Base-by-base conservation (phyloP, 2,113 vertebrate genomes). In the Numida meleagris region DNA sequence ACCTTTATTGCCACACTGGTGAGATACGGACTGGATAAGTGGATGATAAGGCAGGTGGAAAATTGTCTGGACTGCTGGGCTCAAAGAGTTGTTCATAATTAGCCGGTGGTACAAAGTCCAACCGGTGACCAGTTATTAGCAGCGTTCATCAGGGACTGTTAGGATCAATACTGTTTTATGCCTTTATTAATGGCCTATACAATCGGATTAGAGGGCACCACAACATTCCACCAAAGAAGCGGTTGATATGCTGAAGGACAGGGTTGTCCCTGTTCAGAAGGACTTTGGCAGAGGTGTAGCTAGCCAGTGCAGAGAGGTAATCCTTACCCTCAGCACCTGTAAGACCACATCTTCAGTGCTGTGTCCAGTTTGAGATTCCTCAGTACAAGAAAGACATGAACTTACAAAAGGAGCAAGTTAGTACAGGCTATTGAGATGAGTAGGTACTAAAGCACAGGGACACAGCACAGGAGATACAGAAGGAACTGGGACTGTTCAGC, bases 191-290 rank as follows among this genome's bases (percentile, higher is more conserved):
- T 66, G 42, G 58, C 50, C 15, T 31, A 15, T 12, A 12, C 23
- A 93, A 55, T 13, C 12, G 29, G 38, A 68, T 12, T 14, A 84
- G 61, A 53, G 33, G 14, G 45, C 18, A 59, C 3, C 38, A 19
- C 23, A 77, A 65, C 6, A 23, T 77, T 81, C 65, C 12, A 13
- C 18, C 42, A 19, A 1, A 4, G 42, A 14, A 90, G 33, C 12
- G 33, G n/a, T 14, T 0, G 0, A 24, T 31, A 58, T 7, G 16
- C 21, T 33, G 63, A 24, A 81, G 23, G 23, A 46, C 27, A 43
- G 20, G 25, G 27, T 76, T 94, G 57, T 27, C 16, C 61, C 34
- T 67, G 0, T 46, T 86, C 38, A 61, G 36, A 59, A 38, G 20
- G 20, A 75, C 25, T 6, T 5, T 13, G 43, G 4, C 42, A 94